Base-by-base conservation (phyloP, 2,113 vertebrate genomes). In the Empidonax alnorum region DNA sequence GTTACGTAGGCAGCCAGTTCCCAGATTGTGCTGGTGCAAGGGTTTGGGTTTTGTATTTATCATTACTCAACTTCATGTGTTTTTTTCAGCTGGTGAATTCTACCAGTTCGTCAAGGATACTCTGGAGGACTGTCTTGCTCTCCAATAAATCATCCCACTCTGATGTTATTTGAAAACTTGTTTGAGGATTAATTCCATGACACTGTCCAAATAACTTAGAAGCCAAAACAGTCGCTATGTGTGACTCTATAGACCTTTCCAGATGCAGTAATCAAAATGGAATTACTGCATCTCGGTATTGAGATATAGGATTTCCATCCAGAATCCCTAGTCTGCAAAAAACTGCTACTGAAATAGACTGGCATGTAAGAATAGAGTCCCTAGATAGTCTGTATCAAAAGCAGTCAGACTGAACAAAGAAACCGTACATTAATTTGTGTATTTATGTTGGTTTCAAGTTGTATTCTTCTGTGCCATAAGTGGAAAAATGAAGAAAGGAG, bases 231-330 rank as follows among this genome's bases (percentile, higher is more conserved):
- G 22, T 53, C 16, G 4, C 18, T 35, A 20, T 1, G 0, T 90
- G 66, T 69, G 39, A 20, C 74, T 77, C 37, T 35, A 0, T 24
- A 67, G 65, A 62, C 10, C 2, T 67, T 77, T 82, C 58, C 52
- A 85, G 27, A 74, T 53, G n/a, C 14, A 66, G 21, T 74, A n/a
- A 49, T 74, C 44, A 39, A 81, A 90, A 47, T 39, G 10, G 9
- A 56, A 49, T 61, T 56, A 31, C 41, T 61, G 0, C 1, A 0
- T 81, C 53, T 85, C 42, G 28, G 10, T 49, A 24, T 1, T 62
- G 52, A 78, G 39, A 66, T 78, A 55, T 65, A 73, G 53, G 11
- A 65, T 89, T 80, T 68, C 53, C 6, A 15, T 41, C 20, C 44
- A 73, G 41, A 87, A 77, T 41, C 30, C 35, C 41, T 61, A 33